Conservation (phyloP, 1,140 invertebrate genomes). For the Lordiphosa mommai region DNA sequence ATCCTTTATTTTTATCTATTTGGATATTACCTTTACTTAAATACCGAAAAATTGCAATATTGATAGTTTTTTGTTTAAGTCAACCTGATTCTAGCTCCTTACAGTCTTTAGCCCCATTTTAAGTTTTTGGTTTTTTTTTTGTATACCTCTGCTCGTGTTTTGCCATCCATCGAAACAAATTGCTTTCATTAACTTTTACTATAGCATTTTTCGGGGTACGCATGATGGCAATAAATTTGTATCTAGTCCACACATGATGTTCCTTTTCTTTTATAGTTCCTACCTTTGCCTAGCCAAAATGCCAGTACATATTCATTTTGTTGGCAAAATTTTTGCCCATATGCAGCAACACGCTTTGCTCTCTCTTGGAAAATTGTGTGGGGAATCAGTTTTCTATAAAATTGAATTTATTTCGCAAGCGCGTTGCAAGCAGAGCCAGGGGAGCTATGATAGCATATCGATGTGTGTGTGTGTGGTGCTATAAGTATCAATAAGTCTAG, state of each 20-base stretch:
- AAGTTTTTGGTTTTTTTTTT: no score
- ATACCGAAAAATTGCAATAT: no score
- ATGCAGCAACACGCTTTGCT: constrained; percentile 33
- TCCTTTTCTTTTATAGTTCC: constrained; percentile 20
- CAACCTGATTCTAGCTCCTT: no score
- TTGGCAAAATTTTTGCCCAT: constrained; percentile 68
- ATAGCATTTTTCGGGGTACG: constrained; percentile 64
- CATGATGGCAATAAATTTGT: constrained; percentile 70
- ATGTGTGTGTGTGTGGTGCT: constrained; percentile 43
- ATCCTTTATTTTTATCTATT: no score
- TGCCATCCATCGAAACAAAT: constrained; percentile 46
- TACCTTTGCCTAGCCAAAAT: constrained; percentile 52
- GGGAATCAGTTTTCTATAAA: constrained; percentile 72
- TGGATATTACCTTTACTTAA: no score
- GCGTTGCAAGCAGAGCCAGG: constrained; percentile 40
- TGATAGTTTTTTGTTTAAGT: no score
- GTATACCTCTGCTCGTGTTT: no score
- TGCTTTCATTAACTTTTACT: constrained; percentile 77
- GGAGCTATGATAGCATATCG: constrained; percentile 39
- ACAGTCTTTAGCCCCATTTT: no score
- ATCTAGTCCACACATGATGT: constrained; percentile 48
- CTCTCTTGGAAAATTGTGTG: constrained; percentile 61
- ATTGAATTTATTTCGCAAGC: constrained; percentile 75
- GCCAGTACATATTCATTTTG: constrained; percentile 76
- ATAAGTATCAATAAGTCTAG: constrained; percentile 73